These are phyloP conservation scores for Oscheius sp. DNA, from an alignment of 2,888 invertebrate species.

Conservation along the genomic window DNA sequence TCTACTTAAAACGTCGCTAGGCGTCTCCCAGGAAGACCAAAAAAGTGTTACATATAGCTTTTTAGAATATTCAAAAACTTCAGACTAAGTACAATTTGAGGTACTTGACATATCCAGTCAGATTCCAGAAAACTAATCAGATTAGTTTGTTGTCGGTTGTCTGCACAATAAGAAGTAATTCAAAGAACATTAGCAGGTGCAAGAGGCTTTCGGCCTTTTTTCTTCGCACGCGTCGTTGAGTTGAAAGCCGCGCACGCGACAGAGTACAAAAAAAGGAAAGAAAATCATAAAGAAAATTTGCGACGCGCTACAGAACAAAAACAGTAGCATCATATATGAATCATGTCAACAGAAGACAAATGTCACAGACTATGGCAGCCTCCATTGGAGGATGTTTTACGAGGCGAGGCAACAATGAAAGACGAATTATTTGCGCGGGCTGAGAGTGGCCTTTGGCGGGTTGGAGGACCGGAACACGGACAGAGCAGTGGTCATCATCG, in stretches of 20 bases:
- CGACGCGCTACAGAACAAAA: background rate
- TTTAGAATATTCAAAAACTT: background rate
- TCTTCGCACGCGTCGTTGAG: background rate
- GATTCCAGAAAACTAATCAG: no score
- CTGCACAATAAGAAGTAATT: no score
- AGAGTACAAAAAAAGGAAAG: background rate
- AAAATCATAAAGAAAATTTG: background rate
- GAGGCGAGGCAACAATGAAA: conserved; percentile 15
- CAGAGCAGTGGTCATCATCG: background rate
- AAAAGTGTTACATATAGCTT: background rate
- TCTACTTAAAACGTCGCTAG: no score
- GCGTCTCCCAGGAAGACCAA: no score
- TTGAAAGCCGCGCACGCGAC: conserved; percentile 17
- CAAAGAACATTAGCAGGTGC: background rate
- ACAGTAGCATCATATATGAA: background rate
- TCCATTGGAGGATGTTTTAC: conserved; percentile 1
- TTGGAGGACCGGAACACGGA: conserved; percentile 8
- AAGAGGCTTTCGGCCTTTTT: conserved; percentile 7
- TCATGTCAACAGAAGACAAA: no score
- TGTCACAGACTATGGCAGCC: background rate
- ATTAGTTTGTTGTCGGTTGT: no score
- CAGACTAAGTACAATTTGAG: background rate
- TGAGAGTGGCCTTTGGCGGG: conserved; percentile 22
- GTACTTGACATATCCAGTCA: background rate
- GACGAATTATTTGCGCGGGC: conserved; percentile 21